Percentiles rank a stretch among this genome's conserved stretches.
phyloP scores from a whole-genome alignment of 2,797 vertebrate genomes.

The Coreius guichenoti region DNA sequence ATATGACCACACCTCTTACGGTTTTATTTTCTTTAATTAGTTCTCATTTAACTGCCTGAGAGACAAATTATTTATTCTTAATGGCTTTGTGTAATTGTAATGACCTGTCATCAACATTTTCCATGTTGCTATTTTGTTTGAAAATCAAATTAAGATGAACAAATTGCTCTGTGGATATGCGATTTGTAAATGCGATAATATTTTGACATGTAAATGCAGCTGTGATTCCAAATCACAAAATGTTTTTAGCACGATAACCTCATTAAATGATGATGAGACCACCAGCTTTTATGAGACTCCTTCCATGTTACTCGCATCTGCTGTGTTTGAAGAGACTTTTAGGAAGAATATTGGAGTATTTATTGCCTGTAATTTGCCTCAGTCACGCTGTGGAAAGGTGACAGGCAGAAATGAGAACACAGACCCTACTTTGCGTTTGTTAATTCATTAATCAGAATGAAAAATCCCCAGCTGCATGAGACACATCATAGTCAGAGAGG shows the following conservation, averaged over 20 bases:
- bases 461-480: not conserved
- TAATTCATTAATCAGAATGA: conserved; percentile 49
- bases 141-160: not conserved
- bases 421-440: not conserved
- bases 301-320: not conserved
- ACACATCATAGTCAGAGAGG: conserved; percentile 15
- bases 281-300: not conserved
- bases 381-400: conserved; percentile 15
- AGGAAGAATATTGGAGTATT: not conserved
- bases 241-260: not conserved
- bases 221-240: not conserved
- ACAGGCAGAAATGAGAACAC: conserved; percentile 44
- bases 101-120: not conserved
- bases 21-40: not conserved
- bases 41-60: conserved; percentile 7
- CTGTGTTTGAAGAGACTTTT: conserved; percentile 1
- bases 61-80: not conserved
- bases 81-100: conserved; percentile 7
- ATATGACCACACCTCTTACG: not conserved
- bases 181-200: not conserved
- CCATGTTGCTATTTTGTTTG: conserved; percentile 7
- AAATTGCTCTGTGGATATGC: not conserved
- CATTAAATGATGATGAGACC: not conserved
- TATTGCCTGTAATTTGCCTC: conserved; percentile 13
- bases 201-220: not conserved